These are phyloP conservation scores for Australoheros scitulus DNA, from an alignment of 2,113 vertebrate species.

Conservation along the genomic window DNA sequence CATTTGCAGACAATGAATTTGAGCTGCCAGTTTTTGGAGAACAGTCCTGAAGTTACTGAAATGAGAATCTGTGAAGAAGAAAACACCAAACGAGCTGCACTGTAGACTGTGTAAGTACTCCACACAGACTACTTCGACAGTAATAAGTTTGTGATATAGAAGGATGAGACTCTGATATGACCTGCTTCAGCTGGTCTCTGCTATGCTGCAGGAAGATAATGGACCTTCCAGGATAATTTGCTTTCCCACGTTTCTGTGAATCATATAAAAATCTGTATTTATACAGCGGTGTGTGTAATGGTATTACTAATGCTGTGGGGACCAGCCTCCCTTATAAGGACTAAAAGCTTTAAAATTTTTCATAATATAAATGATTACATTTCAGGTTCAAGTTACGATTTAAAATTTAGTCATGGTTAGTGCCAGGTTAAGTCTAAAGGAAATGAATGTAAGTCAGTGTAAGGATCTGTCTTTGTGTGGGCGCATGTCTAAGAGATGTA, in stretches of 20 bases:
- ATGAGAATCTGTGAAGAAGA: slow-evolving; percentile 42
- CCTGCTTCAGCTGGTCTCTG: neutral
- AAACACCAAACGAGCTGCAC: slow-evolving; percentile 13
- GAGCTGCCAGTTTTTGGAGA: slow-evolving; percentile 28
- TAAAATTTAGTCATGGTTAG: neutral
- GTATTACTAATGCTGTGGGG: neutral
- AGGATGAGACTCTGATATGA: neutral
- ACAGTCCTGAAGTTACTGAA: slow-evolving; percentile 44
- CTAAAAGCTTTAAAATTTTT: neutral
- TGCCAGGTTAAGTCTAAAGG: too few species aligned
- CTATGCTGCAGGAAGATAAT: neutral
- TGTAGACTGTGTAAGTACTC: neutral
- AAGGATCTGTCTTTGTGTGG: neutral
- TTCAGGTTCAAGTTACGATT: neutral
- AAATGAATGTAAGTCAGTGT: neutral
- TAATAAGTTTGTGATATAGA: slow-evolving; percentile 5
- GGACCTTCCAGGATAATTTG: neutral
- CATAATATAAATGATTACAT: neutral
- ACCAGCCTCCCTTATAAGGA: neutral
- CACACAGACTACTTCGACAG: neutral
- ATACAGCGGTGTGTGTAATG: neutral
- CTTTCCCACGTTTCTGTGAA: neutral
- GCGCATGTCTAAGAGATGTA: neutral
- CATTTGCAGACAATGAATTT: slow-evolving; percentile 66
- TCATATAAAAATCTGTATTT: neutral